These are phyloP conservation scores for Prionace glauca DNA, from an alignment of 2,797 vertebrate genomes.

Conservation along the genomic window DNA sequence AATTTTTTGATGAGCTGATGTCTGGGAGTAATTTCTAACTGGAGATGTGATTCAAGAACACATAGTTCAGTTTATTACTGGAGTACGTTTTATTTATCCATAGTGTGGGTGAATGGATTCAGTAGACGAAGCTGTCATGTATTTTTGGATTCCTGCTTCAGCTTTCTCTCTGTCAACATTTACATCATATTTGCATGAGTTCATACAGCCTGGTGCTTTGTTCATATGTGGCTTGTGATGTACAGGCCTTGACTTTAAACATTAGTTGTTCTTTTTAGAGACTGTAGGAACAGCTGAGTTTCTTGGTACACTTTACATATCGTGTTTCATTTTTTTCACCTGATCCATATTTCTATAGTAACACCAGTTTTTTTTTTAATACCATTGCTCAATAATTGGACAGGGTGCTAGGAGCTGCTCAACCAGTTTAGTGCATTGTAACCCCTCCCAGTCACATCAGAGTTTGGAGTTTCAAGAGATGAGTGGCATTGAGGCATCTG, in stretches of 20 bases:
- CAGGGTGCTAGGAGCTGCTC: neutral
- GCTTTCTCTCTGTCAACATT: neutral
- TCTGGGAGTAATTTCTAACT: neutral
- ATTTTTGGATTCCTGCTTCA: neutral
- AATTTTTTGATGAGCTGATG: neutral
- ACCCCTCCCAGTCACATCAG: neutral
- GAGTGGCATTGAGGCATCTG: too few relatives aligned
- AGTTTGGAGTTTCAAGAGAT: neutral
- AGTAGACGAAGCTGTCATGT: neutral
- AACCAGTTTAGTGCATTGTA: neutral
- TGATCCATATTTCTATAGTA: too few relatives aligned
- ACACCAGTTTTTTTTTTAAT: neutral
- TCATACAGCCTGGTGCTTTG: neutral
- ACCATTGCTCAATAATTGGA: neutral
- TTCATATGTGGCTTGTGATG: neutral
- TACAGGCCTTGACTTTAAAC: neutral
- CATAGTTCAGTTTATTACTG: neutral
- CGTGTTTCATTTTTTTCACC: neutral
- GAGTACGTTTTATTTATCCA: neutral
- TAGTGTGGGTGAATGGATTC: neutral
- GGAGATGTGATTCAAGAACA: neutral
- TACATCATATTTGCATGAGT: neutral
- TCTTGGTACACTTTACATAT: neutral
- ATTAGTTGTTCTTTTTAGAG: neutral
- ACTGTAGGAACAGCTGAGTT: neutral